These are phyloP conservation scores for Scaptomyza montana DNA, from an alignment of 1,140 invertebrate genomes.

Conservation along the genomic window DNA sequence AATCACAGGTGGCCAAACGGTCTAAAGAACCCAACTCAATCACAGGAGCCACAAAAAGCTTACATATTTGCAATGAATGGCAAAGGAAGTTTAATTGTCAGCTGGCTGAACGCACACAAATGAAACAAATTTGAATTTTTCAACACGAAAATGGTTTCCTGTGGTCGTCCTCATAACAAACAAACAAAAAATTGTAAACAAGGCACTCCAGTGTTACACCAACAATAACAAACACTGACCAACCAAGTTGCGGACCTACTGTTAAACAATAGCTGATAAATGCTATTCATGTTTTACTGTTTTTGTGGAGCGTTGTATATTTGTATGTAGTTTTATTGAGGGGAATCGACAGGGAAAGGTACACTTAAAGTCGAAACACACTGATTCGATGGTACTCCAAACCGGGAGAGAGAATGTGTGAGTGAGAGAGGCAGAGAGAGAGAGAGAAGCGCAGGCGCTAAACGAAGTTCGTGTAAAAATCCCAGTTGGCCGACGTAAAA, in stretches of 20 bases:
- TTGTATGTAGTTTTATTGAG: conserved; percentile 45
- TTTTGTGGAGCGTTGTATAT: conserved; percentile 19
- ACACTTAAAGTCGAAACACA: conserved; percentile 62
- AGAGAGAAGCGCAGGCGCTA: conserved; percentile 59
- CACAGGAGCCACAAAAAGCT: conserved; percentile 50
- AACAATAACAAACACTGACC: conserved; percentile 24
- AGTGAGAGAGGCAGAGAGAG: conserved; percentile 16
- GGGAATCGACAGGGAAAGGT: conserved; percentile 7
- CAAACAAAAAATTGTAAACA: conserved; percentile 47
- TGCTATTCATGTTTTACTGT: conserved; percentile 8
- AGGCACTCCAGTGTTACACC: conserved; percentile 20
- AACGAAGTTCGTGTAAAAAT: conserved; percentile 50
- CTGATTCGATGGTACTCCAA: conserved; percentile 59
- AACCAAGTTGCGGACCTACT: conserved; percentile 13
- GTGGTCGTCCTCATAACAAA: conserved; percentile 31
- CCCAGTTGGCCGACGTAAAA: conserved; percentile 57
- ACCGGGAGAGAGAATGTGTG: conserved; percentile 36
- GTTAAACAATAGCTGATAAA: conserved; percentile 37
- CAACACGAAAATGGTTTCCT: conserved; percentile 60
- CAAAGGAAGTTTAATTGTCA: conserved; percentile 66
- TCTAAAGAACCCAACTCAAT: conserved; percentile 68
- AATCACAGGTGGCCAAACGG: conserved; percentile 63
- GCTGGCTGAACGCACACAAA: conserved; percentile 28
- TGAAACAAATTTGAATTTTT: conserved; percentile 55
- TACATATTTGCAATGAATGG: conserved; percentile 38